Conservation (phyloP, 2,113 vertebrate genomes). For the Aegotheles bennettii region DNA sequence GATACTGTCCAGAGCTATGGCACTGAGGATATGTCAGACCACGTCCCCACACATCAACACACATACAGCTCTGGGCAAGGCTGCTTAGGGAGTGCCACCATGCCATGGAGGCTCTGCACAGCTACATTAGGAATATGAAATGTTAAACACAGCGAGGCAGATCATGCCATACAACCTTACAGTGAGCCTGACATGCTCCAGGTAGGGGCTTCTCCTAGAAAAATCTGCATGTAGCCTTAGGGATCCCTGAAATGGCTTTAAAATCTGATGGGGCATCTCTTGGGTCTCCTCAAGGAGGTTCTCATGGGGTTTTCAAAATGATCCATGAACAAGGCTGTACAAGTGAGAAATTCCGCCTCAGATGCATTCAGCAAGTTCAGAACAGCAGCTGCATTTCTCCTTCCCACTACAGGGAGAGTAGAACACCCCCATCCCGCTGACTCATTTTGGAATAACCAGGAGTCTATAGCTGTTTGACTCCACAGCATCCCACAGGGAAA, state of each 20-base stretch:
- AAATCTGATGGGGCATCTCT: background rate
- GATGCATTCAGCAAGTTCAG: background rate
- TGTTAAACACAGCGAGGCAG: background rate
- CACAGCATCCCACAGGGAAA: accelerated
- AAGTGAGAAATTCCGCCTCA: background rate
- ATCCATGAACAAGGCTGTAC: background rate
- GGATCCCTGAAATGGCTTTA: background rate
- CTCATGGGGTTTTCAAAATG: accelerated
- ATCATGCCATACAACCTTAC: accelerated
- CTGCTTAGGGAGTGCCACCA: background rate
- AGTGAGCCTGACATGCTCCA: accelerated
- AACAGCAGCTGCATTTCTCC: background rate
- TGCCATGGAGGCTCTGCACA: background rate
- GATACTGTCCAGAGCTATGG: background rate
- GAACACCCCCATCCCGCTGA: accelerated
- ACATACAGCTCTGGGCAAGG: background rate
- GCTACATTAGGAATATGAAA: background rate
- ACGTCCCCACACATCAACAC: accelerated
- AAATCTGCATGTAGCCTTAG: background rate
- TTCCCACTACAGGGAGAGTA: background rate
- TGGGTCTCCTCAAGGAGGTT: background rate
- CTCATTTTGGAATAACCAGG: no score
- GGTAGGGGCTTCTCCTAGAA: background rate
- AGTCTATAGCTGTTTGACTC: background rate
- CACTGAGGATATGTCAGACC: background rate